These are phyloP conservation scores for Allygus modestus DNA, from an alignment of 2,888 invertebrate genomes.

Conservation along the genomic window DNA sequence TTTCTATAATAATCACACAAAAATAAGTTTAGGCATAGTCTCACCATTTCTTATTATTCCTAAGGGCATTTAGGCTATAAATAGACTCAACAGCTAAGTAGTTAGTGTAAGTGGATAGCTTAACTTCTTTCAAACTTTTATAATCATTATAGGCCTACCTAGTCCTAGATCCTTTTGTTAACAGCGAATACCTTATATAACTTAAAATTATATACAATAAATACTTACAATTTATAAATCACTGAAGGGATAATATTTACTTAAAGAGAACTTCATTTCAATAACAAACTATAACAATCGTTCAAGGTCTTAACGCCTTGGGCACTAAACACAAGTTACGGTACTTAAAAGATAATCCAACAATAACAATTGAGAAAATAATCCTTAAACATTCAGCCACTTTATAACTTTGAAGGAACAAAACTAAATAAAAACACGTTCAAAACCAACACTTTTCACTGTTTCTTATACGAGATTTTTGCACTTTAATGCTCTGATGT, in stretches of 20 bases:
- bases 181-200: no score
- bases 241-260: not conserved
- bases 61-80: no score
- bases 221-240: slow-evolving; percentile 8
- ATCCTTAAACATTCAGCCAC: not conserved
- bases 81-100: no score
- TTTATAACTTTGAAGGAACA: not conserved
- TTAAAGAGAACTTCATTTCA: slow-evolving; percentile 26
- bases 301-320: slow-evolving; percentile 36
- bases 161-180: no score
- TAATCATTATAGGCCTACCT: no score
- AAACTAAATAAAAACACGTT: not conserved
- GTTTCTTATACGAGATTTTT: not conserved
- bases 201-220: no score
- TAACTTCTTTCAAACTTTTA: no score
- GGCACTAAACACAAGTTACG: not conserved
- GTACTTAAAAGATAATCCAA: not conserved
- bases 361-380: not conserved
- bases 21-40: no score
- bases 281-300: not conserved
- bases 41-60: no score
- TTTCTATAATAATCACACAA: no score
- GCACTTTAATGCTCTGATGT: not conserved
- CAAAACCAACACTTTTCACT: not conserved
- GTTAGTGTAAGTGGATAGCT: no score